A percentile compares a stretch with the other conserved stretches of the same genome.
phyloP scores from a whole-genome alignment of 2,797 vertebrate genomes.

The Nyctibius grandis region DNA sequence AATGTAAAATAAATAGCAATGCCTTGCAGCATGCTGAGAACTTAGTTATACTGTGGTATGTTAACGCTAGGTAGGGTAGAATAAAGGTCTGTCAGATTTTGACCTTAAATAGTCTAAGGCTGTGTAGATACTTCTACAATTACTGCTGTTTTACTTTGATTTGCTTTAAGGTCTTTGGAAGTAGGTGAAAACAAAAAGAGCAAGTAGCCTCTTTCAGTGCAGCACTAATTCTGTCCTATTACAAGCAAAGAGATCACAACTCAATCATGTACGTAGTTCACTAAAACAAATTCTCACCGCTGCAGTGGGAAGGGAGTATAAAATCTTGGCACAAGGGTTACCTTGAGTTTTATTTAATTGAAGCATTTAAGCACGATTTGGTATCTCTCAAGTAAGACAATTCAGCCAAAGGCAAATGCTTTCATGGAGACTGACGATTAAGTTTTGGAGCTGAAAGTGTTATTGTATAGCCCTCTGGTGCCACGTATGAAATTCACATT shows the following conservation, averaged over 20 bases:
- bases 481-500: rapidly evolving
- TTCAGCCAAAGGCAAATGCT: not conserved
- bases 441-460: not conserved
- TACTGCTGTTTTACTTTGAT: not conserved
- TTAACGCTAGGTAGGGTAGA: not conserved
- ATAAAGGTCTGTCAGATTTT: not conserved
- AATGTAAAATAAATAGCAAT: not conserved
- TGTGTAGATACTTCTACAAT: not conserved
- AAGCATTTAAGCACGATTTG: not conserved
- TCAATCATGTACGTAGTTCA: rapidly evolving
- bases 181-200: not conserved
- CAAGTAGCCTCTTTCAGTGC: not conserved
- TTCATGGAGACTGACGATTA: not conserved
- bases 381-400: not conserved
- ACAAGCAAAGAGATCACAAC: not conserved
- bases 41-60: not conserved
- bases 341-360: slow-evolving; percentile 14
- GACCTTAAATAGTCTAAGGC: not conserved
- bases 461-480: not conserved
- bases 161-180: not conserved
- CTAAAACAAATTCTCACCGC: not conserved
- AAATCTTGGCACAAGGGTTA: not conserved
- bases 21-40: not conserved
- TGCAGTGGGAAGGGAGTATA: not conserved
- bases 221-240: not conserved